Evolutionary conservation across 2,888 invertebrate genomes (phyloP), one percentile per base, ranked within the genome.

Genomic region (Gymnoscelis rufifasciata): DNA sequence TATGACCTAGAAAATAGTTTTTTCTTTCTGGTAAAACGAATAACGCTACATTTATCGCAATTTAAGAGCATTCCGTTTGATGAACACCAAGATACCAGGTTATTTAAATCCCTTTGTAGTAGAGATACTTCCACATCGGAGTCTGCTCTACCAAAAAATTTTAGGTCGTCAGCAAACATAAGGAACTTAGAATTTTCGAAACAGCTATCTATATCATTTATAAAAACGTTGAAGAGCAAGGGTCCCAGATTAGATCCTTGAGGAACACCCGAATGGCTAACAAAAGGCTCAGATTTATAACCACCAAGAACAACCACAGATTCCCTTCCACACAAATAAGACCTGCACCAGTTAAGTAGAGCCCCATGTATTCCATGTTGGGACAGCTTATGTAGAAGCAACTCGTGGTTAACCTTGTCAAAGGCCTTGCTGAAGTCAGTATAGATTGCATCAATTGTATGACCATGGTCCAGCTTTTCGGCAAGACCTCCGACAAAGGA

Each of bases 361-460:
- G 2, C 6, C 2, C 38, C 28, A 7, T 27, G 7, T 10, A 38
- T 38, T 7, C 38, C 38, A 14, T n/a, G 14, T 6, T 8, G 4
- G 3, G 38, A 11, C 2, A 38, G 11, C 12, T 38, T 38, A 8
- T n/a, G 3, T 3, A 27, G 1, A 2, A 27, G 27, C 3, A 27
- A n/a, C 3, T 27, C 27, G n/a, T 27, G 38, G 27, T 38, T 13
- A 8, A 38, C 38, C 8, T 27, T 26, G 14, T 38, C 38, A 8
- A 38, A 38, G 13, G 38, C 38, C 27, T 38, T 38, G 13, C 38
- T 38, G 26, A 38, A 19, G 8, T 38, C 38, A 1, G 27, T 27
- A n/a, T 27, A 36, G 7, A 36, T 36, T 23, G 36, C 8, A 11
- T 36, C 36, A 1, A 36, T 8, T 24, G 24, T 10, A 27, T 27